A percentile compares a stretch with the other conserved stretches of the same genome.
Evolutionary conservation across 2,797 vertebrate genomes (phyloP).

Genomic region (Heteromormyrus szaboi): DNA sequence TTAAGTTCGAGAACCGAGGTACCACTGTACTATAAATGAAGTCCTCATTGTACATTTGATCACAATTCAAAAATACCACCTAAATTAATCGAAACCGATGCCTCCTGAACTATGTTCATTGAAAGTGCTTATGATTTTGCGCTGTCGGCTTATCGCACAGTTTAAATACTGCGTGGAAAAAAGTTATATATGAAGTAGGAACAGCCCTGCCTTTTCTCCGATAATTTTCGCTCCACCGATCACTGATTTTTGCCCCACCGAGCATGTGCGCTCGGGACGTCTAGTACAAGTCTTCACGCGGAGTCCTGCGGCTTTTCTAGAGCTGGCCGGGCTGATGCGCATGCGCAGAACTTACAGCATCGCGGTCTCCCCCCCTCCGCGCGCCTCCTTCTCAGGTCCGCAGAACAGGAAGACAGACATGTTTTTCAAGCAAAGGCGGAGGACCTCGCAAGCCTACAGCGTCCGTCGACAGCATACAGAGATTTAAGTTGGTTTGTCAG

Average conservation of each 20-base stretch:
- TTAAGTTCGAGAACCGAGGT: too few species aligned
- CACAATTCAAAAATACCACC: not conserved
- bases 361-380: conserved; percentile 32
- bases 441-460: conserved; percentile 59
- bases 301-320: not conserved
- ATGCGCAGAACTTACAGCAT: conserved; percentile 59
- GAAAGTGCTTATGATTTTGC: not conserved
- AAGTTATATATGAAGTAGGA: not conserved
- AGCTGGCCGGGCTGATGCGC: not conserved
- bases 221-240: not conserved
- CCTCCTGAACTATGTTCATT: not conserved
- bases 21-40: not conserved
- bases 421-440: conserved; percentile 67
- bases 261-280: not conserved
- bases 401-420: conserved; percentile 97
- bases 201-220: not conserved
- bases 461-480: conserved; percentile 44
- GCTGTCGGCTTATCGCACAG: not conserved
- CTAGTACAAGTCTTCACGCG: not conserved
- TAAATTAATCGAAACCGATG: not conserved
- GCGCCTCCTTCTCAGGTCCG: conserved; percentile 57
- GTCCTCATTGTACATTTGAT: not conserved
- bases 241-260: not conserved
- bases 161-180: not conserved
- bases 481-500: conserved; percentile 21